A percentile compares a stretch with the other conserved stretches of the same genome.
These are phyloP conservation scores for Pristis pectinata DNA, from an alignment of 2,797 vertebrate species.

Conservation along the genomic window DNA sequence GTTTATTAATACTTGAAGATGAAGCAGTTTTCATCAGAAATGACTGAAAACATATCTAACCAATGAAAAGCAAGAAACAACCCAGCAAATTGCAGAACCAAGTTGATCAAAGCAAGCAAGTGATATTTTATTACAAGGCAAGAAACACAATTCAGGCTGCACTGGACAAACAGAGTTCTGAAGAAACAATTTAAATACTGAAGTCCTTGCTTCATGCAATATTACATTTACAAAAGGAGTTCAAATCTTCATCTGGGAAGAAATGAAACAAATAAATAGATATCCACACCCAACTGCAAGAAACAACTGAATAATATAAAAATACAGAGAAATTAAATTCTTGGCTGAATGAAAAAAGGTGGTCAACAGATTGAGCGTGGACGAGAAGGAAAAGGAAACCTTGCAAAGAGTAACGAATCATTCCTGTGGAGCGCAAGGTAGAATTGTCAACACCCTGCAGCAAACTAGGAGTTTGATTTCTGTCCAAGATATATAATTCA, in stretches of 20 bases:
- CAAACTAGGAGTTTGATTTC: not conserved
- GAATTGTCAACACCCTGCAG: not conserved
- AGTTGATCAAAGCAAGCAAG: not conserved
- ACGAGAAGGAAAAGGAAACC: not conserved
- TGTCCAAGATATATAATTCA: not conserved
- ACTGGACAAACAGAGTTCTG: not conserved
- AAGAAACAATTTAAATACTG: not conserved
- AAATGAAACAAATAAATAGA: not conserved
- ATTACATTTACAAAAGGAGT: not conserved
- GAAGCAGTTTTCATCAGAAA: not conserved
- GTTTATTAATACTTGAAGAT: not conserved
- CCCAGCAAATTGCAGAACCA: not conserved
- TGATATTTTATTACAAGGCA: not conserved
- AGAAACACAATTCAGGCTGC: not conserved
- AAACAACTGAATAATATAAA: not conserved
- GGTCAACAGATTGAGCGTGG: not conserved
- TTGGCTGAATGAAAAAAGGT: not conserved
- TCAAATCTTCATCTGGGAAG: not conserved
- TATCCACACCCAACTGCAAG: not conserved
- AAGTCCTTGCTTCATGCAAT: not conserved
- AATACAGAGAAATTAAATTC: not conserved
- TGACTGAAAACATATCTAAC: not conserved
- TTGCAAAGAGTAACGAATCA: not conserved
- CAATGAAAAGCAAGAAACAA: not conserved
- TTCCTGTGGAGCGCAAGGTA: not conserved